Conservation (phyloP, 53 echinoderm and acorn worm species). For the Holothuria leucospilota region DNA sequence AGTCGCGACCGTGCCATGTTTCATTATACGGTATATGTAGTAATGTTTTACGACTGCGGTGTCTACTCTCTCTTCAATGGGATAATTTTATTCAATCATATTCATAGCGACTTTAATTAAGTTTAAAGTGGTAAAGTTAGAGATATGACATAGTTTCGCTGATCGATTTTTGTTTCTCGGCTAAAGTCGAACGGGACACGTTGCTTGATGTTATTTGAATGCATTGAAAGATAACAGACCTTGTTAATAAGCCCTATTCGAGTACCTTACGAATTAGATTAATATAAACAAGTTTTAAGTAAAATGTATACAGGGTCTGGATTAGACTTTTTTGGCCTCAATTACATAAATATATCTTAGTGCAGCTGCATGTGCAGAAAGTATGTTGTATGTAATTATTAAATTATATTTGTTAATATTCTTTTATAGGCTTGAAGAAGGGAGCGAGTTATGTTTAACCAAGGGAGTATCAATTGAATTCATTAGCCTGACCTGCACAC, state of each 20-base stretch:
- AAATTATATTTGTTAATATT: conserved; percentile 24
- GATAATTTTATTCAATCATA: conserved; percentile 28
- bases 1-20: no score
- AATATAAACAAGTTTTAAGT: conserved; percentile 15
- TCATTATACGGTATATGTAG: no score
- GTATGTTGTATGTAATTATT: conserved; percentile 36
- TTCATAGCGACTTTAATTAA: conserved; percentile 35
- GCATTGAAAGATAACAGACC: conserved; percentile 17
- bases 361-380: no score
- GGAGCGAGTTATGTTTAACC: no score
- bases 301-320: no score
- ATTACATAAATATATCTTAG: no score
- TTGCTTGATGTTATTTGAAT: conserved; percentile 26
- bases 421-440: no score
- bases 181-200: conserved; percentile 24
- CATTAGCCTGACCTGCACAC: no score
- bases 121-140: conserved; percentile 34
- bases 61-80: no score
- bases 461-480: no score
- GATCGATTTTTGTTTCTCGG: conserved; percentile 11
- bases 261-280: conserved; percentile 4
- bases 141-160: conserved; percentile 9
- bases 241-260: background rate
- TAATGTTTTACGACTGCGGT: no score
- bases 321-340: no score